Evolutionary conservation across 2,888 invertebrate species (phyloP).

Genomic region (Kuschelorhynchus macadamiae): DNA sequence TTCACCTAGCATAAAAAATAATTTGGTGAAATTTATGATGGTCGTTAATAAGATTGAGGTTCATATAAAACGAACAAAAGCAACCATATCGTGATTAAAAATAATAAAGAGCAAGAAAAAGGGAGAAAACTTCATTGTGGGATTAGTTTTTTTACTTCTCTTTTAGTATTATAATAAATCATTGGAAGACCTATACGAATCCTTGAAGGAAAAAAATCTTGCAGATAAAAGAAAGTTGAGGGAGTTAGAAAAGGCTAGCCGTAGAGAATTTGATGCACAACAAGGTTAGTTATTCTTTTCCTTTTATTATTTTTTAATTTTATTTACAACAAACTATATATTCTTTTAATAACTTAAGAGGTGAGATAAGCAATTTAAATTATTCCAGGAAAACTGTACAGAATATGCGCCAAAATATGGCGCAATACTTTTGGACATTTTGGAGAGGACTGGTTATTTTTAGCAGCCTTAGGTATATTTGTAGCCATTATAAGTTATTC

Average conservation of each 20-base stretch:
- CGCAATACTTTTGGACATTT: conserved; percentile 85
- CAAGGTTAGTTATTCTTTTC: conserved; percentile 45
- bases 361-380: no score
- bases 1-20: no score
- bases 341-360: no score
- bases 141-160: no score
- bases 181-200: conserved; percentile 48
- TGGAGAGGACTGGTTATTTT: conserved; percentile 96
- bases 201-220: conserved; percentile 41
- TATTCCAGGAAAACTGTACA: conserved; percentile 41
- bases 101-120: no score
- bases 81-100: no score
- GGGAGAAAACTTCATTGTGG: no score
- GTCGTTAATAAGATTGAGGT: no score
- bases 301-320: no score
- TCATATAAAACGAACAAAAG: no score
- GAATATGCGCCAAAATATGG: conserved; percentile 71
- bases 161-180: conserved; percentile 65
- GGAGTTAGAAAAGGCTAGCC: conserved; percentile 43
- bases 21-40: no score
- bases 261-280: conserved; percentile 39
- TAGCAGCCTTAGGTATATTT: conserved; percentile 89
- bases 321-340: no score
- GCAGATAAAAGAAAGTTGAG: conserved; percentile 42
- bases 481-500: conserved; percentile 93